Base-by-base conservation (phyloP, 2,797 vertebrate species). In the Channa striata region DNA sequence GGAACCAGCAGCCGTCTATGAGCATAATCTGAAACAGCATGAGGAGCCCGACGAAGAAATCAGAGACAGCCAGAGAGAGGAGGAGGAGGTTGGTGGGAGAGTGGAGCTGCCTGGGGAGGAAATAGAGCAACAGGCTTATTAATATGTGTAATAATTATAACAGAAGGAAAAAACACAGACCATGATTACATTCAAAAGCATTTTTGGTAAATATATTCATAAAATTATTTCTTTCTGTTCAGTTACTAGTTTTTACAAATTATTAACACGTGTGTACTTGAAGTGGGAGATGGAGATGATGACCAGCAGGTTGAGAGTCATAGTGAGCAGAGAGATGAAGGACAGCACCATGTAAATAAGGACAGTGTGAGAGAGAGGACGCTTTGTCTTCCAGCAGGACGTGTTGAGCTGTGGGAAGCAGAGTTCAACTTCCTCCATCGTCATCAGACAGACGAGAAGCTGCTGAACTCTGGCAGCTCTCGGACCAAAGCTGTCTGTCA, bases 81-180 rank as follows among this genome's bases (percentile, higher is more conserved):
- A 78, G 64, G 47, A 78, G 48, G 51, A 72, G 8, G 70, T 73
- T 78, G 53, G 64, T 60, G 8, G 54, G 71, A 7, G 42, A 70
- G 0, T 66, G 78, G 1, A 81, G 73, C 44, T 57, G 33, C 59
- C 78, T 80, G 68, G 37, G 44, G 21, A 69, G 11, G 25, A 6
- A 4, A 59, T 11, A 52, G 9, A 59, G 6, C 10, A 59, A 17
- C 11, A 44, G 4, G 51, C 17, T 33, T 3, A 21, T 14, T 54
- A 33, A 17, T 51, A 9, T 10, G 5, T n/a, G 33, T 36, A n/a
- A 30, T 4, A 30, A 30, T 30, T 1, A 30, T 30, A 30, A 30
- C 25, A 4, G 6, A 4, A 30, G 0, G 4, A 30, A 30, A 4
- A 30, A 11, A 11, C 12, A 48, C 12, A 48, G 21, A 39, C n/a